Evolutionary conservation across 2,888 invertebrate genomes (phyloP).

Genomic region (Myopa testacea): DNA sequence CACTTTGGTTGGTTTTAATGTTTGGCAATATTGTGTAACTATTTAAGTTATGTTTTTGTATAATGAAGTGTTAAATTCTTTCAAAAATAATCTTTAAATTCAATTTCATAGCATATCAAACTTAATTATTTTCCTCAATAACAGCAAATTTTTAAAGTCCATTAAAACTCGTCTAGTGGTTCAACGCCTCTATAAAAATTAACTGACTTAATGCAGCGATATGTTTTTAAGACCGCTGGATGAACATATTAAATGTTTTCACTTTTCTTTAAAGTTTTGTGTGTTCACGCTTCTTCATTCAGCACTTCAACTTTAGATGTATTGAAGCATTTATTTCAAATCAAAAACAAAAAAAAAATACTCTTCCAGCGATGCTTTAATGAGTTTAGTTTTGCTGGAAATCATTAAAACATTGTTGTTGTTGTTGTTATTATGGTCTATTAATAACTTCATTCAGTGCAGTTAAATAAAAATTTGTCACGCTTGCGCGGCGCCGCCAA

Average conservation of each 20-base stretch:
- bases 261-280: conserved; percentile 29
- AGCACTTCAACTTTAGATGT: neutral
- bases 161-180: conserved; percentile 10
- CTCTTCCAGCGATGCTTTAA: neutral
- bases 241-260: conserved; percentile 12
- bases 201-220: neutral
- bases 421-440: neutral
- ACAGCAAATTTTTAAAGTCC: neutral
- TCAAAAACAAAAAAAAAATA: neutral
- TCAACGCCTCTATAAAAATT: conserved; percentile 22
- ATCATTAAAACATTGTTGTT: neutral
- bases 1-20: neutral
- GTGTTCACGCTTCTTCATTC: neutral
- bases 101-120: too few relatives aligned
- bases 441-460: neutral
- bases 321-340: neutral
- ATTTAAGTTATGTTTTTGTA: too few relatives aligned
- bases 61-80: too few relatives aligned
- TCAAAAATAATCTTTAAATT: too few relatives aligned
- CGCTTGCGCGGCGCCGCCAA: conserved; percentile 7
- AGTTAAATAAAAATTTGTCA: neutral
- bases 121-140: neutral
- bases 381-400: neutral
- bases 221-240: neutral
- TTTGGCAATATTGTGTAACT: too few relatives aligned